Percentiles rank a stretch among this genome's conserved stretches.
Conservation (phyloP, 2,888 invertebrate genomes). For the Anorthoa munda region DNA sequence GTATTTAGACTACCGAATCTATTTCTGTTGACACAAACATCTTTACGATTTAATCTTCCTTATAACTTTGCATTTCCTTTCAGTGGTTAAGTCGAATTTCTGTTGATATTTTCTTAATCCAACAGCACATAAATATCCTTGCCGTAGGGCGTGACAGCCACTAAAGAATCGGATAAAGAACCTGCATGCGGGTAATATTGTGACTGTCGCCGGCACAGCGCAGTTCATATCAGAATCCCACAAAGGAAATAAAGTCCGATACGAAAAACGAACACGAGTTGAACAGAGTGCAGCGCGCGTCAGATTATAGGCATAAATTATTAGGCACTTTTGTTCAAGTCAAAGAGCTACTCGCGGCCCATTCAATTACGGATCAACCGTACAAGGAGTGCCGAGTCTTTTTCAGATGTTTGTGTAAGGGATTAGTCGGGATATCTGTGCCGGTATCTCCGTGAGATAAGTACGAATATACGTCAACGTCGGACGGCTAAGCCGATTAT, state of each 20-base stretch:
- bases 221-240: conserved; percentile 86
- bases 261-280: conserved; percentile 84
- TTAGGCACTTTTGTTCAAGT: conserved; percentile 90
- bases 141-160: conserved; percentile 75
- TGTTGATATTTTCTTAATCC: conserved; percentile 78
- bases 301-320: conserved; percentile 91
- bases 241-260: conserved; percentile 83
- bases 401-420: conserved; percentile 90
- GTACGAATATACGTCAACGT: conserved; percentile 91
- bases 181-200: conserved; percentile 83
- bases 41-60: conserved; percentile 77
- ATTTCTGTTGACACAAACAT: conserved; percentile 77
- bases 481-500: conserved; percentile 91
- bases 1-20: conserved; percentile 80
- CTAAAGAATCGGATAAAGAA: conserved; percentile 82
- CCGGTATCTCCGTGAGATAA: conserved; percentile 91
- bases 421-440: conserved; percentile 90
- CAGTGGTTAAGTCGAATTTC: conserved; percentile 69
- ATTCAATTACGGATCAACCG: conserved; percentile 88
- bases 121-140: conserved; percentile 75
- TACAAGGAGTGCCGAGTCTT: conserved; percentile 89
- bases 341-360: conserved; percentile 84
- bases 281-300: conserved; percentile 81
- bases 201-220: conserved; percentile 85
- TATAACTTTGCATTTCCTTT: conserved; percentile 73